phyloP scores from a whole-genome alignment of 64 coral and sea anemone genomes.

The Montipora foliosa region DNA sequence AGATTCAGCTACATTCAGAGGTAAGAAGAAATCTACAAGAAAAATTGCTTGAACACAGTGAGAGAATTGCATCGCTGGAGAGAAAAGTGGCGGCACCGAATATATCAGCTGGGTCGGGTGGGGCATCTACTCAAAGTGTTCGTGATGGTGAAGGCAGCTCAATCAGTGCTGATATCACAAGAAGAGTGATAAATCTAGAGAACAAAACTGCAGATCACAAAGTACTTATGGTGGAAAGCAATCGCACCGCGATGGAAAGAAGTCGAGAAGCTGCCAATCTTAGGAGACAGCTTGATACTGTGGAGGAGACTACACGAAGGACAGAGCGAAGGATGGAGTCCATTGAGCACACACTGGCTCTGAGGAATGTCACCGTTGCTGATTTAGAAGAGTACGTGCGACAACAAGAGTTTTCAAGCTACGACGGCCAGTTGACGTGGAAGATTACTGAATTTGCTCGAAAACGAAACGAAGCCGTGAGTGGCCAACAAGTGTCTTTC shows the following conservation, averaged over 20 bases:
- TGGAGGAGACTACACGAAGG: conserved; percentile 25
- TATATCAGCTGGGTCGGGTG: neutral
- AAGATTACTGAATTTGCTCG: conserved; percentile 60
- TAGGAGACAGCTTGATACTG: conserved; percentile 7
- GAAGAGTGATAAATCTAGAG: conserved; percentile 1
- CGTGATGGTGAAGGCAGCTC: neutral
- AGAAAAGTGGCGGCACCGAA: neutral
- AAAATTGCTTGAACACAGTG: conserved; percentile 12
- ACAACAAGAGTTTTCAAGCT: conserved; percentile 2
- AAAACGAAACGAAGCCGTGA: conserved; percentile 55
- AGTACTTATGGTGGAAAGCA: conserved; percentile 33
- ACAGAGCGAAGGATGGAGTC: conserved; percentile 33
- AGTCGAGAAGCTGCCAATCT: conserved; percentile 9
- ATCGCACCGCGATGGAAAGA: conserved; percentile 18
- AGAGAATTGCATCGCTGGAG: conserved; percentile 11
- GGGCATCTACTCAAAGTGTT: neutral
- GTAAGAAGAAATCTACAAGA: neutral
- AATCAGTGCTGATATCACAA: neutral
- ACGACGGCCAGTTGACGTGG: conserved; percentile 44
- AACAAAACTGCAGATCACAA: conserved; percentile 49
- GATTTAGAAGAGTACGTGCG: conserved; percentile 58
- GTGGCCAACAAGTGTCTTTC: conserved; percentile 56
- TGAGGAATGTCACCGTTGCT: conserved; percentile 53
- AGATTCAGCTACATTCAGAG: neutral
- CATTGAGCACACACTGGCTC: conserved; percentile 41